Conservation (phyloP, 1,140 invertebrate species). For the Parasteatoda tepidariorum region DNA sequence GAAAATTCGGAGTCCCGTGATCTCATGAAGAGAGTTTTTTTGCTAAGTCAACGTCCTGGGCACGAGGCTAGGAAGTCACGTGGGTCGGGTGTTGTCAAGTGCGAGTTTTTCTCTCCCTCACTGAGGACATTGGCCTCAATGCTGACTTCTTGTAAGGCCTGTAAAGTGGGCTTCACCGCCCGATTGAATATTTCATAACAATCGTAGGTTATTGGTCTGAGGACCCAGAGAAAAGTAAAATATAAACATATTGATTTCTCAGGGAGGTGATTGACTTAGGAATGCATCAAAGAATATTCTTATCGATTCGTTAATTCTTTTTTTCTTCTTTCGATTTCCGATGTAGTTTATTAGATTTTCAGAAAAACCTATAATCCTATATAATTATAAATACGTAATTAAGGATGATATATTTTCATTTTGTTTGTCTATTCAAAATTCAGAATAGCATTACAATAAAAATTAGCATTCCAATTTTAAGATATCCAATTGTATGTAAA, state of each 20-base stretch:
- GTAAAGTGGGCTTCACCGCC: conserved; percentile 41
- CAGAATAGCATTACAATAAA: too few relatives aligned
- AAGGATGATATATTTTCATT: not conserved
- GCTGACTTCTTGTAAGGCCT: not conserved
- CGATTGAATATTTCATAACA: conserved; percentile 33
- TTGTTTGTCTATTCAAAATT: conserved; percentile 10
- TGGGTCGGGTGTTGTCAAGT: conserved; percentile 51
- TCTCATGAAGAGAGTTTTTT: not conserved
- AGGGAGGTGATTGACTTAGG: conserved; percentile 33
- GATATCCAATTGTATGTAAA: too few relatives aligned
- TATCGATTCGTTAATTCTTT: too few relatives aligned
- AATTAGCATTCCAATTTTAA: too few relatives aligned
- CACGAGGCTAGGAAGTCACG: conserved; percentile 57
- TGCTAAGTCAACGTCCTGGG: conserved; percentile 50
- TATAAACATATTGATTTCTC: conserved; percentile 35
- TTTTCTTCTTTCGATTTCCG: too few relatives aligned
- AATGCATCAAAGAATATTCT: too few relatives aligned
- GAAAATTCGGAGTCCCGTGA: not conserved
- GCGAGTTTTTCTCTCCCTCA: conserved; percentile 4
- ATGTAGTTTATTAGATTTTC: too few relatives aligned
- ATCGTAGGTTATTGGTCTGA: conserved; percentile 37
- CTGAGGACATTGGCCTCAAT: conserved; percentile 36
- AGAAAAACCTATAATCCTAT: not conserved
- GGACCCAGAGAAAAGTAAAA: conserved; percentile 32
- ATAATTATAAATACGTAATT: not conserved